phyloP scores from a whole-genome alignment of 2,888 invertebrate genomes.

The Doris montereyensis region DNA sequence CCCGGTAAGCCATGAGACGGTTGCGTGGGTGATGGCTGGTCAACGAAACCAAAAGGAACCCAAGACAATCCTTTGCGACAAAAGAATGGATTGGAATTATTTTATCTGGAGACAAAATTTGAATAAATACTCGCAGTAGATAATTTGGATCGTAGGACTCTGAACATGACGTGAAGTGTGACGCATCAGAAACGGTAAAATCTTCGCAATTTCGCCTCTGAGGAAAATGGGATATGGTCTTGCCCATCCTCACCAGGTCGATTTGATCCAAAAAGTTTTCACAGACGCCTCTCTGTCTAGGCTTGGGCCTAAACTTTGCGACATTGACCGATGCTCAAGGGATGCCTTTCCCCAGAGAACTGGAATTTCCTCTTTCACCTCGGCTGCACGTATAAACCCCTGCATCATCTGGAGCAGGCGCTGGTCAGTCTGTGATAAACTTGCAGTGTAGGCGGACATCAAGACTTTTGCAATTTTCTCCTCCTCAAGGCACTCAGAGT shows the following conservation, averaged over 20 bases:
- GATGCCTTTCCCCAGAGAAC: slow-evolving; percentile 89
- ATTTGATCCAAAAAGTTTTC: slow-evolving; percentile 82
- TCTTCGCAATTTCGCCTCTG: slow-evolving; percentile 76
- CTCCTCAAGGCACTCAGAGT: slow-evolving; percentile 5
- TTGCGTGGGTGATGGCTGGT: slow-evolving; percentile 80
- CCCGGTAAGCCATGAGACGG: slow-evolving; percentile 83
- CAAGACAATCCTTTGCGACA: slow-evolving; percentile 81
- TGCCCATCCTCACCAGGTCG: slow-evolving; percentile 78
- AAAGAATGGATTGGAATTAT: slow-evolving; percentile 82
- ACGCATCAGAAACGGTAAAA: slow-evolving; percentile 34
- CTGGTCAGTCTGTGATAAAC: slow-evolving; percentile 81
- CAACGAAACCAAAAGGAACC: slow-evolving; percentile 81
- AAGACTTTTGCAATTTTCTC: slow-evolving; percentile 78
- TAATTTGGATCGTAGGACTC: slow-evolving; percentile 86
- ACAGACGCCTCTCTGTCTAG: slow-evolving; percentile 83
- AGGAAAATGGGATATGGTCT: slow-evolving; percentile 83
- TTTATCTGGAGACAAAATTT: slow-evolving; percentile 83
- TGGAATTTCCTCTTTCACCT: slow-evolving; percentile 76
- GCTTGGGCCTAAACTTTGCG: slow-evolving; percentile 76
- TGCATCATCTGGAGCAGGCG: slow-evolving; percentile 79
- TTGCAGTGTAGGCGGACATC: slow-evolving; percentile 85
- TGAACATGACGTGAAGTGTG: slow-evolving; percentile 63
- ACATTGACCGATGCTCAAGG: slow-evolving; percentile 79
- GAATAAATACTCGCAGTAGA: slow-evolving; percentile 83
- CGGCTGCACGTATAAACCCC: slow-evolving; percentile 77